These are phyloP conservation scores for Lepidurus arcticus DNA, from an alignment of 1,140 invertebrate genomes.

Conservation along the genomic window DNA sequence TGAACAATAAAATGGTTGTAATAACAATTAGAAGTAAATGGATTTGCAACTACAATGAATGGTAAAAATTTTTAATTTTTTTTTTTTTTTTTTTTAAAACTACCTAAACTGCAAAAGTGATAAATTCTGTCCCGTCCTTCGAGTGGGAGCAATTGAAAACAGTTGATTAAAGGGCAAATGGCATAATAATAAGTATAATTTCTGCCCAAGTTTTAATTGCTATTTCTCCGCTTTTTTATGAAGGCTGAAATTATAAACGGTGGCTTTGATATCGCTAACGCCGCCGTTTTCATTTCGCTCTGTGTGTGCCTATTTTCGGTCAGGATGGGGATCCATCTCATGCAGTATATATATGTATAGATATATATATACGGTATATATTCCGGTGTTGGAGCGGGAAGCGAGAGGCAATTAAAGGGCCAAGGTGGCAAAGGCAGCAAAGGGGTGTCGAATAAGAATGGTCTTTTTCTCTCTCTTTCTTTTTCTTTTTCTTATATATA, in stretches of 20 bases:
- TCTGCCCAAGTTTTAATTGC: neutral
- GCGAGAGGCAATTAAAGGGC: constrained; percentile 21
- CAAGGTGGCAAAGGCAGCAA: constrained; percentile 20
- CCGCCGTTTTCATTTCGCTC: neutral
- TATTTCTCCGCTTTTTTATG: neutral
- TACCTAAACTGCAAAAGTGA: too few relatives aligned
- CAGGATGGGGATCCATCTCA: too few relatives aligned
- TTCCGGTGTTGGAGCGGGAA: constrained; percentile 7
- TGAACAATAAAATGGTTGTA: too few relatives aligned
- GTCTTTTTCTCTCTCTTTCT: neutral
- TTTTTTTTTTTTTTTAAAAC: too few relatives aligned
- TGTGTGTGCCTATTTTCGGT: too few relatives aligned
- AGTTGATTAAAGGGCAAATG: neutral
- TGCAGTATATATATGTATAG: too few relatives aligned
- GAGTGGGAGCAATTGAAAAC: neutral
- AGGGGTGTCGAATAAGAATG: constrained; percentile 21
- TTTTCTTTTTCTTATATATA: neutral
- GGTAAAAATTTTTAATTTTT: too few relatives aligned
- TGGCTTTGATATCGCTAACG: constrained; percentile 8
- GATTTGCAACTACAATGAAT: too few relatives aligned
- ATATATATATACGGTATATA: neutral
- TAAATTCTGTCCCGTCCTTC: too few relatives aligned
- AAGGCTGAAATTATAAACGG: constrained; percentile 10
- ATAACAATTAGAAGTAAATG: too few relatives aligned
- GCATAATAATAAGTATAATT: neutral